phyloP scores from a whole-genome alignment of 1,140 invertebrate genomes.

The Helicorthomorpha holstii region DNA sequence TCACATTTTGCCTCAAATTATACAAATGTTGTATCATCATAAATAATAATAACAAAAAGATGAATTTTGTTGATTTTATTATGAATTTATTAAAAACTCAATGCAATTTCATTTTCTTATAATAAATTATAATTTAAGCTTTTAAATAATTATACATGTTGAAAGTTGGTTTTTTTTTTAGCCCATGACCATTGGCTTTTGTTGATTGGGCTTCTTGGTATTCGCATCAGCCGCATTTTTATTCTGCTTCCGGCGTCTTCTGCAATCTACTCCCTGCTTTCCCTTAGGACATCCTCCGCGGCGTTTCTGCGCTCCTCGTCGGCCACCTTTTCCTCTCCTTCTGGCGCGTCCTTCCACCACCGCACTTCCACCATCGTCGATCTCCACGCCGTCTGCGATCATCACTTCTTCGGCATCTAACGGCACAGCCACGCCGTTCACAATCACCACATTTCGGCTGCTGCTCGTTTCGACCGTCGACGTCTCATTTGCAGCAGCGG shows the following conservation, averaged over 20 bases:
- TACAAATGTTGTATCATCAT: no score
- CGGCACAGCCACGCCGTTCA: conserved; percentile 41
- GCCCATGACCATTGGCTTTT: conserved; percentile 11
- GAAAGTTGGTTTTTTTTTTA: no score
- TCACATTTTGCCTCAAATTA: no score
- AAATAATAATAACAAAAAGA: no score
- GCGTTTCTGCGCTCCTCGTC: conserved; percentile 22
- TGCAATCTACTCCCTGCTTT: conserved; percentile 12
- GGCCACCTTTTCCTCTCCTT: conserved; percentile 14
- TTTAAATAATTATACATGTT: no score
- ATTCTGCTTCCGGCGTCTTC: conserved; percentile 7
- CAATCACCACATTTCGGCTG: conserved; percentile 31
- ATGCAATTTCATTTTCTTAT: no score
- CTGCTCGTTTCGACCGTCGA: conserved; percentile 19
- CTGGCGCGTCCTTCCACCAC: conserved; percentile 19
- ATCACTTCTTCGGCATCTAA: conserved; percentile 25
- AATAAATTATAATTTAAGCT: no score
- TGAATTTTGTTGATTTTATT: no score
- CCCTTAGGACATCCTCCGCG: conserved; percentile 13
- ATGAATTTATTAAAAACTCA: no score
- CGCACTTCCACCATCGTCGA: conserved; percentile 21
- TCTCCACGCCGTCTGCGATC: conserved; percentile 14
- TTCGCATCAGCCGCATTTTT: conserved; percentile 15
- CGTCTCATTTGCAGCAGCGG: neutral
- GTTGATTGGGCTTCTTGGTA: conserved; percentile 13